Evolutionary conservation across 1,140 invertebrate species (phyloP), one percentile per base, ranked within the genome.

Genomic region (Ceratosolen fusciceps): DNA sequence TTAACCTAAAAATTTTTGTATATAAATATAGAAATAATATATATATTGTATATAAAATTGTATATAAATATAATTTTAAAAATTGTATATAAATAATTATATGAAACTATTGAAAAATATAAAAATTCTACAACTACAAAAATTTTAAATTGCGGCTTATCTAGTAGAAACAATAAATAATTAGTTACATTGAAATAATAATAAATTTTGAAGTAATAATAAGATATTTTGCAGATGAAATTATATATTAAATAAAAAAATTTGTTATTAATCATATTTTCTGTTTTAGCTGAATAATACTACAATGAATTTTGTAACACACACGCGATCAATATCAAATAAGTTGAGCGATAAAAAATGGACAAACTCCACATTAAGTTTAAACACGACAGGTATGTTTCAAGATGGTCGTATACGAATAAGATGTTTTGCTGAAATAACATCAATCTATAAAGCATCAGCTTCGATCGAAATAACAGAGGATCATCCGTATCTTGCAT

Each of bases 361-460:
- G n/a, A 86, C 86, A 9, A 82, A 79, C 31, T 90, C 89, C 39
- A 76, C 73, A 49, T 82, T 90, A 34, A 84, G 86, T 56, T 83
- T 90, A 49, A 86, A 86, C 74, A 84, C 83, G 10, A 85, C 75
- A 49, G 84, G 84, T 24, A 84, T 90, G 76, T 90, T 90, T 74
- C 83, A 80, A 26, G 84, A 83, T 8, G 84, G 86, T 16, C 81
- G 82, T 12, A 65, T 90, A 49, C 83, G 80, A 9, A 60, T 90
- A 34, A 86, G 86, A 29, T 90, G 90, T 80, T 88, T 86, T 67
- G 87, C 86, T 2, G 86, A 80, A 37, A 90, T 90, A 37, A 71
- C 84, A 14, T 81, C 85, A 29, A 83, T 90, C 67, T 90, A 90
- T 71, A 84, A 83, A 39, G 84, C 86, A 37, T 86, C 87, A 0